phyloP scores from a whole-genome alignment of 2,113 vertebrate species.

The Anoura caudifer region DNA sequence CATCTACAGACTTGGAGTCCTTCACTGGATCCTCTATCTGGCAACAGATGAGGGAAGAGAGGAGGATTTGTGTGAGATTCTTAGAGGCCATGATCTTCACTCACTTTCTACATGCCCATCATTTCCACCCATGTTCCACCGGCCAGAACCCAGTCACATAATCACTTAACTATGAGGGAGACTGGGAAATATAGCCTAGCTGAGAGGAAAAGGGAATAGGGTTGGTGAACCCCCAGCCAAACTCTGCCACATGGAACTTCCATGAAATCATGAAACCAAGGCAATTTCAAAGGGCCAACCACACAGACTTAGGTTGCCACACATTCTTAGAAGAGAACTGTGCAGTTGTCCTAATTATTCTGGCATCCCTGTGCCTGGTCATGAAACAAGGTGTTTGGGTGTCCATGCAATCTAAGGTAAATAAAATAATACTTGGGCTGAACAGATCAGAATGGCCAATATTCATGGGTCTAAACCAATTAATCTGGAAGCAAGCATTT shows the following conservation, averaged over 20 bases:
- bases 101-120: not conserved
- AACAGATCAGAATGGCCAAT: not conserved
- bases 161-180: not conserved
- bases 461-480: not conserved
- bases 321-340: not conserved
- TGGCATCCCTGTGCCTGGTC: not conserved
- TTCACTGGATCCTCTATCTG: not conserved
- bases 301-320: not conserved
- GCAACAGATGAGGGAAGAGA: not conserved
- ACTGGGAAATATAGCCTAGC: not conserved
- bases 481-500: not conserved
- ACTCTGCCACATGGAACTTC: not conserved
- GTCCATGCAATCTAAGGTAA: not conserved
- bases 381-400: not conserved
- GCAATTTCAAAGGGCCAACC: not conserved
- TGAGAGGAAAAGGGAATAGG: not conserved
- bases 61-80: not conserved
- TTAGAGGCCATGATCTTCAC: not conserved
- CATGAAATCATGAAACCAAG: not conserved
- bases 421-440: not conserved
- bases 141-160: not conserved
- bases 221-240: not conserved
- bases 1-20: not conserved
- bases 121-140: not conserved
- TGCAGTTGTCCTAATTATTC: not conserved